phyloP scores from a whole-genome alignment of 2,888 invertebrate species.

The Diaprepes abbreviatus region DNA sequence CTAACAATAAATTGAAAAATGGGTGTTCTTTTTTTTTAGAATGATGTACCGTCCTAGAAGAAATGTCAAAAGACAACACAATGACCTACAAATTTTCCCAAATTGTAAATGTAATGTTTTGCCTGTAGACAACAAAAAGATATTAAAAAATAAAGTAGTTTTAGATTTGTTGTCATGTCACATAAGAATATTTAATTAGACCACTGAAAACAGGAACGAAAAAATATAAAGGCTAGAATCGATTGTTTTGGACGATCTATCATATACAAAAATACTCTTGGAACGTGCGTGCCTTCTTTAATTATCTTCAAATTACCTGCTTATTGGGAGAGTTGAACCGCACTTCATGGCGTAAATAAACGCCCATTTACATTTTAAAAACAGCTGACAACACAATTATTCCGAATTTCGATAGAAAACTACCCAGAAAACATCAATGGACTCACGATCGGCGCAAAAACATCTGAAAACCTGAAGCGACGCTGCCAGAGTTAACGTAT shows the following conservation, averaged over 20 bases:
- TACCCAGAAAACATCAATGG: slow-evolving; percentile 11
- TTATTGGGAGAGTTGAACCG: background rate
- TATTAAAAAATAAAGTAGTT: background rate
- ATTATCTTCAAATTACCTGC: slow-evolving; percentile 6
- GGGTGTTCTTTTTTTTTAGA: background rate
- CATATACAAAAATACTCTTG: background rate
- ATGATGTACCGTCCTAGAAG: background rate
- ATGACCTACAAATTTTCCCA: background rate
- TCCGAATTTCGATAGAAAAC: slow-evolving; percentile 8
- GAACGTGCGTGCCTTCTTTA: background rate
- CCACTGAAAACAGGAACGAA: background rate
- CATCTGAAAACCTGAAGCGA: background rate
- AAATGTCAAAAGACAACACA: slow-evolving; percentile 1
- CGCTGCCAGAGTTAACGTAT: background rate
- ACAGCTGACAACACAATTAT: slow-evolving; percentile 26
- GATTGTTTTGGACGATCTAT: slow-evolving; percentile 18
- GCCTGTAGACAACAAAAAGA: background rate
- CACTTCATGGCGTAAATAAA: slow-evolving; percentile 3
- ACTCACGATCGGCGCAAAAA: slow-evolving; percentile 17
- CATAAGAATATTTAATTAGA: background rate
- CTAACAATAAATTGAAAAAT: background rate
- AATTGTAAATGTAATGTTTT: background rate
- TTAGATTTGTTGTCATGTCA: background rate
- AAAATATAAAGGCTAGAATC: background rate
- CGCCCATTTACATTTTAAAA: slow-evolving; percentile 22